A percentile compares a stretch with the other conserved stretches of the same genome.
These are phyloP conservation scores for Eilema griseolum DNA, from an alignment of 2,888 invertebrate genomes.

Conservation along the genomic window DNA sequence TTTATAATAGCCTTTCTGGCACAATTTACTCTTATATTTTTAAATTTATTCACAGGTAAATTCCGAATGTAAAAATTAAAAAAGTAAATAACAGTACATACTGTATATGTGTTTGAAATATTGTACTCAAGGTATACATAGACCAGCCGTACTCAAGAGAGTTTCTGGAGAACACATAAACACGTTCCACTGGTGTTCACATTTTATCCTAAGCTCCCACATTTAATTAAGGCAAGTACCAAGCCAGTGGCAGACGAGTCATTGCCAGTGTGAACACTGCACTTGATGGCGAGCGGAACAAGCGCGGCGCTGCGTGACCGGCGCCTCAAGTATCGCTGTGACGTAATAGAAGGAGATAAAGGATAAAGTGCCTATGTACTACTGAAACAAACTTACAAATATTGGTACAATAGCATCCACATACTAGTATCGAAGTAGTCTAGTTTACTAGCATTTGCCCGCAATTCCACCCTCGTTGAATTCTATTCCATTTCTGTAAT, in stretches of 20 bases:
- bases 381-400: slow-evolving; percentile 20
- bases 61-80: too few relatives aligned
- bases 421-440: too few relatives aligned
- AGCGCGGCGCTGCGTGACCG: slow-evolving; percentile 62
- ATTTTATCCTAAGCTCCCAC: neutral
- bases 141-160: neutral
- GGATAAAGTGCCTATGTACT: slow-evolving; percentile 49
- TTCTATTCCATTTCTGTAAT: too few relatives aligned
- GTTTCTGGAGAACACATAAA: neutral
- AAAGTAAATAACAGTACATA: too few relatives aligned
- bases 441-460: too few relatives aligned
- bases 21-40: too few relatives aligned
- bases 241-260: neutral
- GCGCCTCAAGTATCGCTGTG: slow-evolving; percentile 70
- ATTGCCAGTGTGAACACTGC: slow-evolving; percentile 38
- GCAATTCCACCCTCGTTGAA: too few relatives aligned
- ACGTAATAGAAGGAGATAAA: slow-evolving; percentile 61
- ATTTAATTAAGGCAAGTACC: neutral
- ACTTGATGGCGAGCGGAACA: slow-evolving; percentile 2
- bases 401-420: neutral
- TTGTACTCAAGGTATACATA: too few relatives aligned
- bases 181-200: neutral
- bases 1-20: too few relatives aligned
- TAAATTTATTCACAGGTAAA: too few relatives aligned
- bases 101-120: too few relatives aligned